These are phyloP conservation scores for Scortum barcoo DNA, from an alignment of 2,113 vertebrate genomes.

Conservation along the genomic window DNA sequence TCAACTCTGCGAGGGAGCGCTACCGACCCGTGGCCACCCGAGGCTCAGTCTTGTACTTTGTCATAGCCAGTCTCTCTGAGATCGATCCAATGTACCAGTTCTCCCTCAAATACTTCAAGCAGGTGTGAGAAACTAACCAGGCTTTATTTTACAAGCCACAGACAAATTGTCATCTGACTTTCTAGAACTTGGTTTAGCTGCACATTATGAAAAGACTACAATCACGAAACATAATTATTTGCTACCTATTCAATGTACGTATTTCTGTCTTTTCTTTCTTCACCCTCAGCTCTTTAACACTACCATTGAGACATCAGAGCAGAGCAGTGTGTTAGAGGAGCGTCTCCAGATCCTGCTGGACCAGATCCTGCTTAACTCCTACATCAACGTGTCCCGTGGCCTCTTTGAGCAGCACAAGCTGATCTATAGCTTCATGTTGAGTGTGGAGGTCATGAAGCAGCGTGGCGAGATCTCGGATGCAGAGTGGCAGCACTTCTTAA, in stretches of 20 bases:
- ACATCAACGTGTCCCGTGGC: slow-evolving; percentile 83
- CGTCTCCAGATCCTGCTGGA: slow-evolving; percentile 82
- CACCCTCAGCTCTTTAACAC: slow-evolving; percentile 84
- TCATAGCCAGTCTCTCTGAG: slow-evolving; percentile 87
- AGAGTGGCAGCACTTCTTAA: slow-evolving; percentile 87
- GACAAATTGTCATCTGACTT: not conserved
- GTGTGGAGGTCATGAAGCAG: slow-evolving; percentile 85
- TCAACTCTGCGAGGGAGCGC: slow-evolving; percentile 83
- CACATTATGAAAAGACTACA: not conserved
- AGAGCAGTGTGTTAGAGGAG: slow-evolving; percentile 74
- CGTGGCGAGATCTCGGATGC: slow-evolving; percentile 77
- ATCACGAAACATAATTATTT: not conserved
- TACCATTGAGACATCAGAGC: slow-evolving; percentile 84
- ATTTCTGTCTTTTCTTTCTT: not conserved
- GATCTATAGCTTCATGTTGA: slow-evolving; percentile 89
- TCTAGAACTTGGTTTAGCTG: not conserved
- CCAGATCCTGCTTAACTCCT: slow-evolving; percentile 82
- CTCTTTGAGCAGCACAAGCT: slow-evolving; percentile 88
- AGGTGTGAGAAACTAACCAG: slow-evolving; percentile 67
- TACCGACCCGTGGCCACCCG: slow-evolving; percentile 85
- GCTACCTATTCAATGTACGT: not conserved
- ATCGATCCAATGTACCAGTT: slow-evolving; percentile 90
- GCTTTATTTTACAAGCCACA: not conserved
- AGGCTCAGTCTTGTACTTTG: slow-evolving; percentile 87
- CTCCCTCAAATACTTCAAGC: slow-evolving; percentile 92